Evolutionary conservation across 2,113 vertebrate species (phyloP), one percentile per base, ranked within the genome.

Genomic region (Dendrocopos noguchii): DNA sequence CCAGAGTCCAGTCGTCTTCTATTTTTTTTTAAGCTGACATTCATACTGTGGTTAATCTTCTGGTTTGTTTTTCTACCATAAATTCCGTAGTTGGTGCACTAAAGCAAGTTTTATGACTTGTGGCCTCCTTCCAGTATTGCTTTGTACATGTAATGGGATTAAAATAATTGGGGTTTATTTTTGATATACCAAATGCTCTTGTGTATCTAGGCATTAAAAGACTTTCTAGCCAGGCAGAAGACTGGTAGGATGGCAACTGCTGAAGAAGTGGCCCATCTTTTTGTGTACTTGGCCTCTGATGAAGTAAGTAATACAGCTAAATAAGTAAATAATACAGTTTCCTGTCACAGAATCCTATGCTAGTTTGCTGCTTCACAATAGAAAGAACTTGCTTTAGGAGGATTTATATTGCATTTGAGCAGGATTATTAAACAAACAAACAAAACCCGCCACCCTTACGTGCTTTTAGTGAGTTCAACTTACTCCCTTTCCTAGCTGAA

Each of bases 251-350:
- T 99, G 97, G 99, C 98, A 77, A 98, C 98, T 7, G 98, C 99
- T 2, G 98, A 99, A 75, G 99, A 99, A 96, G 98, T 99, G 81
- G 99, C 99, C 7, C 90, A 98, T 80, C 98, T 99, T 27, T 99
- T 98, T 46, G 98, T 99, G 18, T 99, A 99, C 95, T 84, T 99
- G 98, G 99, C 99, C 52, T 99, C 99, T 12, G 98, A 99, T 89
- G 99, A 99, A 97, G 99, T 99, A 96, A 98, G 98, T 79, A 12
- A 39, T 39, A 39, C 39, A 39, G 10, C 12, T 39, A 39, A 39
- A 39, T 39, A 39, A 39, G 39, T 39, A 39, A 39, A 39, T 39
- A 39, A 39, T 9, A 78, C 44, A 22, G 75, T 46, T 8, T 47
- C n/a, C 46, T 36, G 29, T 65, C 55, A 63, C 29, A 63, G 55